Evolutionary conservation across 2,797 vertebrate species (phyloP), one percentile per base, ranked within the genome.

Genomic region (Notolabrus celidotus): DNA sequence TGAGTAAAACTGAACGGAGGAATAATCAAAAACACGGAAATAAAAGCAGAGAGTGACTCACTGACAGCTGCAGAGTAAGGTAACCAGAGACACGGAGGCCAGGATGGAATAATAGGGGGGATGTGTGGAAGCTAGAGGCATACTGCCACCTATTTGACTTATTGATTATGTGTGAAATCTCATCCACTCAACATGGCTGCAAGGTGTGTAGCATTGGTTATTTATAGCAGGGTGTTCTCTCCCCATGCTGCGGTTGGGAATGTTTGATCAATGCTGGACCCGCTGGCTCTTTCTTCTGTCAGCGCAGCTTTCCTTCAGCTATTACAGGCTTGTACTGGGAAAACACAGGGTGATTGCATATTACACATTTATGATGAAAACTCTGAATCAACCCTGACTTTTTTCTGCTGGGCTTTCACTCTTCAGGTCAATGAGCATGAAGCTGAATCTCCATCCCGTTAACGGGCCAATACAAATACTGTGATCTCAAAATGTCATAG

Each of bases 141-240:
- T 0, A 56, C 58, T 59, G 80, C 75, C 72, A 80, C 42, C 49
- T 77, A 79, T 88, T 67, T 88, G 77, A 88, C 80, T 86, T 87
- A 88, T 91, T 87, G 90, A 92, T 90, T 89, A 88, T 82, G 83
- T 89, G 84, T 90, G 89, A 89, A 89, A 90, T 88, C 83, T 77
- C 80, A 87, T 91, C 86, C 86, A 76, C 65, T 77, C 59, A 6
- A 70, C 71, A 57, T 59, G 63, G 73, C 83, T 82, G 79, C 55
- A 49, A 82, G 85, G 80, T 71, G 84, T 69, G 78, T 77, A 86
- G 71, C 63, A 31, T 53, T 65, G 71, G 75, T 77, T 88, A 89
- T 90, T 90, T 88, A 88, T 88, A 86, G 82, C 53, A 11, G 38
- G 71, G 59, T 22, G 2, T 46, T 50, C 33, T 54, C 73, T 51